A percentile compares a stretch with the other conserved stretches of the same genome.
Conservation (phyloP, 2,113 vertebrate species). For the Ceuthmochares aereus region DNA sequence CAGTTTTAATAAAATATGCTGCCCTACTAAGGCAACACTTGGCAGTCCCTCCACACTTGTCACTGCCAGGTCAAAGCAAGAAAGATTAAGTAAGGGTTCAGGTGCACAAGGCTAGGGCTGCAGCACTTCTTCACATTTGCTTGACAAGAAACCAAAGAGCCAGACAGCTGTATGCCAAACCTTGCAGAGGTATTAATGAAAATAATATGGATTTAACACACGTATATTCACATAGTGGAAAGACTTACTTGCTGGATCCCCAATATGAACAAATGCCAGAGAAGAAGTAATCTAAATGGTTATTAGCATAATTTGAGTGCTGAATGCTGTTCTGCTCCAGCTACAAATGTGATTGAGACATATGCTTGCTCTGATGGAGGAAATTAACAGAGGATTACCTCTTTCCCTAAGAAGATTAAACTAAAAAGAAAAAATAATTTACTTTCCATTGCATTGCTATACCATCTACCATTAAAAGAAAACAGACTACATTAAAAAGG, state of each 20-base stretch:
- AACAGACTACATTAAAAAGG: slow-evolving; percentile 35
- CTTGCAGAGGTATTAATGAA: slow-evolving; percentile 16
- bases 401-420: slow-evolving; percentile 69
- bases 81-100: not conserved
- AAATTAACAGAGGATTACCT: slow-evolving; percentile 76
- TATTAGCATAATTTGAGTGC: slow-evolving; percentile 67
- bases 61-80: not conserved
- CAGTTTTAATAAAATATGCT: not conserved
- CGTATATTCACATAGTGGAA: not conserved
- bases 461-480: slow-evolving; percentile 58
- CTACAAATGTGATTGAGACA: slow-evolving; percentile 75
- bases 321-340: slow-evolving; percentile 67
- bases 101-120: not conserved
- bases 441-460: slow-evolving; percentile 41
- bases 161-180: not conserved
- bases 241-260: slow-evolving; percentile 34
- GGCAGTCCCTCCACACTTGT: not conserved
- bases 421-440: slow-evolving; percentile 72
- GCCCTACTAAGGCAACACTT: not conserved
- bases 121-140: not conserved
- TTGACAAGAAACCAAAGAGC: not conserved
- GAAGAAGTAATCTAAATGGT: slow-evolving; percentile 53
- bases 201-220: slow-evolving; percentile 35
- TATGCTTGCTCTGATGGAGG: slow-evolving; percentile 72
- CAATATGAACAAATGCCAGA: slow-evolving; percentile 52